Percentiles rank a stretch among this genome's conserved stretches.
phyloP scores from a whole-genome alignment of 2,888 invertebrate species.

The Chloroclysta siterata region DNA sequence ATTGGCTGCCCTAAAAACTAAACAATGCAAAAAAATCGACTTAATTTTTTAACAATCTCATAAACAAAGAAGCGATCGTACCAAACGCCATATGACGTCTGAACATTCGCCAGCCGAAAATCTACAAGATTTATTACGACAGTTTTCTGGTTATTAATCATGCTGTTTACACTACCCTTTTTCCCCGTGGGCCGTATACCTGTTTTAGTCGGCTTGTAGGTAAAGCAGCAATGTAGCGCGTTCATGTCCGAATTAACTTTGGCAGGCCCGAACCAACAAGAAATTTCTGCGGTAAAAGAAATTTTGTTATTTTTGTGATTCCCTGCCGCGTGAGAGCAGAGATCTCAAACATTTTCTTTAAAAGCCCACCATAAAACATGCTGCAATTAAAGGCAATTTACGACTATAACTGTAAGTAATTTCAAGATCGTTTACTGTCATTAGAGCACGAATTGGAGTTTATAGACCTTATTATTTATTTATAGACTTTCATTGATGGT shows the following conservation, averaged over 20 bases:
- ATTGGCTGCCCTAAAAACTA: constrained; percentile 54
- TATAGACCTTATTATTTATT: constrained; percentile 60
- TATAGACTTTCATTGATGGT: constrained; percentile 51
- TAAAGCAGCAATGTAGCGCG: constrained; percentile 59
- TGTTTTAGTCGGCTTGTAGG: constrained; percentile 5
- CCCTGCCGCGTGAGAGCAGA: constrained; percentile 63
- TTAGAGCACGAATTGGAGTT: constrained; percentile 54
- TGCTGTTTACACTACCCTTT: constrained; percentile 52
- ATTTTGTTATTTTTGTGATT: constrained; percentile 66
- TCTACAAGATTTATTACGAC: constrained; percentile 66
- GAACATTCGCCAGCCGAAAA: constrained; percentile 60
- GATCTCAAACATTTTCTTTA: constrained; percentile 56
- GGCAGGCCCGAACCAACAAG: constrained; percentile 58
- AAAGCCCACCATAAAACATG: constrained; percentile 48
- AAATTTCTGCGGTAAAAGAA: constrained; percentile 64
- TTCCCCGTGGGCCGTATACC: constrained; percentile 14
- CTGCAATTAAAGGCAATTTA: constrained; percentile 58
- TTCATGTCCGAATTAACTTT: constrained; percentile 54
- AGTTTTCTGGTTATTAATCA: constrained; percentile 38
- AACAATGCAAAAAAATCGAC: constrained; percentile 62
- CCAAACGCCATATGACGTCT: constrained; percentile 78
- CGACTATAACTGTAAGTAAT: constrained; percentile 55
- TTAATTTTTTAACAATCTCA: constrained; percentile 67
- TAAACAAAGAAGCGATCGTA: constrained; percentile 76
- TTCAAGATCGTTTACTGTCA: constrained; percentile 58